phyloP scores from a whole-genome alignment of 2,113 vertebrate species.

The Camelus bactrianus region DNA sequence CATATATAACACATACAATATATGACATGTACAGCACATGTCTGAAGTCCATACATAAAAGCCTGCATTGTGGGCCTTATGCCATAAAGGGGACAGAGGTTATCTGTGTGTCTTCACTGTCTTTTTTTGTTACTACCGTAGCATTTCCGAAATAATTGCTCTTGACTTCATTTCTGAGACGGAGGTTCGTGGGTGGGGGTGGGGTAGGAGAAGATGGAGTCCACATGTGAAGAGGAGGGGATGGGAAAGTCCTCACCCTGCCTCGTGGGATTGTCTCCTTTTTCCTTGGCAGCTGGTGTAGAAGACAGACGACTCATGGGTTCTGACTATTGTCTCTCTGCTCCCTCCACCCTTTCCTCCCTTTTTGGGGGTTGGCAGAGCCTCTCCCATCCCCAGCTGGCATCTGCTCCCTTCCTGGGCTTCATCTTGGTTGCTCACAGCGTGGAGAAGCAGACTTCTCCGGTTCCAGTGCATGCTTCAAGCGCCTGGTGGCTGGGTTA shows the following conservation, averaged over 20 bases:
- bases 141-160: neutral
- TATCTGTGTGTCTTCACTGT: neutral
- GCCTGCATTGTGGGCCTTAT: neutral
- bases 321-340: neutral
- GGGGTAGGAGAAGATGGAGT: neutral
- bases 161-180: neutral
- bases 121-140: neutral
- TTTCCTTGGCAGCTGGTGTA: neutral
- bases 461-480: neutral
- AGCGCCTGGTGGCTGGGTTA: neutral
- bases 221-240: neutral
- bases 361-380: neutral
- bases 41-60: neutral
- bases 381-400: neutral
- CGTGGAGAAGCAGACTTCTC: neutral
- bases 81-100: neutral
- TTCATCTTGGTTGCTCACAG: neutral
- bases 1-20: accelerated
- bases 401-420: neutral
- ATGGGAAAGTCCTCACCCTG: neutral
- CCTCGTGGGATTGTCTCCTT: neutral
- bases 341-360: neutral
- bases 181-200: neutral
- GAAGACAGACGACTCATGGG: neutral
- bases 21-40: too few species aligned